Evolutionary conservation across 2,113 vertebrate species (phyloP).

Genomic region (Panthera tigris): DNA sequence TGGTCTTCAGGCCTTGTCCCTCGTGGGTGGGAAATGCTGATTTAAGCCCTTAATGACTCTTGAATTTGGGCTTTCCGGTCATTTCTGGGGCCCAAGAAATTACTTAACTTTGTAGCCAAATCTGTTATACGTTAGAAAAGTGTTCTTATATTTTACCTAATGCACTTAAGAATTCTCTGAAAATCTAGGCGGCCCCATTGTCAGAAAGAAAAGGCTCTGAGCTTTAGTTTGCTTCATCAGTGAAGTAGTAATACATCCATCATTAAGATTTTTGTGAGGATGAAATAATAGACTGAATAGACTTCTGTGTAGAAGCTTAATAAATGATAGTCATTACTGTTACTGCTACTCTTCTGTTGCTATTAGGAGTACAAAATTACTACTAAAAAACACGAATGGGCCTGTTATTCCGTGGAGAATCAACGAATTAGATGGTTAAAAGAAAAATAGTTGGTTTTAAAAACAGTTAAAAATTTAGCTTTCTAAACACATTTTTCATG

Average conservation of each 20-base stretch:
- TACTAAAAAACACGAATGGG: not conserved
- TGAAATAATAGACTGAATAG: not conserved
- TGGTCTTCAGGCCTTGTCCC: not conserved
- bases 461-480: not conserved
- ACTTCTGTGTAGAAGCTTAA: not conserved
- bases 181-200: not conserved
- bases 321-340: not conserved
- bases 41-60: not conserved
- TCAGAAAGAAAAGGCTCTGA: not conserved
- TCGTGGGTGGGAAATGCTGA: not conserved
- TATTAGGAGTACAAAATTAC: not conserved
- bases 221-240: not conserved
- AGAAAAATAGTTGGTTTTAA: conserved; percentile 34
- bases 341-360: not conserved
- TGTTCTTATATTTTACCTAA: not conserved
- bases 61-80: not conserved
- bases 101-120: not conserved
- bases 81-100: not conserved
- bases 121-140: not conserved
- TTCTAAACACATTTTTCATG: not conserved
- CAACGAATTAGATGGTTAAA: not conserved
- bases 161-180: not conserved
- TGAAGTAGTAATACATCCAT: not conserved
- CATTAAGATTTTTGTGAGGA: not conserved
- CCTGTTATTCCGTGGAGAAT: not conserved